Evolutionary conservation across 2,113 vertebrate genomes (phyloP), one percentile per base, ranked within the genome.

Genomic region (Saccopteryx bilineata): DNA sequence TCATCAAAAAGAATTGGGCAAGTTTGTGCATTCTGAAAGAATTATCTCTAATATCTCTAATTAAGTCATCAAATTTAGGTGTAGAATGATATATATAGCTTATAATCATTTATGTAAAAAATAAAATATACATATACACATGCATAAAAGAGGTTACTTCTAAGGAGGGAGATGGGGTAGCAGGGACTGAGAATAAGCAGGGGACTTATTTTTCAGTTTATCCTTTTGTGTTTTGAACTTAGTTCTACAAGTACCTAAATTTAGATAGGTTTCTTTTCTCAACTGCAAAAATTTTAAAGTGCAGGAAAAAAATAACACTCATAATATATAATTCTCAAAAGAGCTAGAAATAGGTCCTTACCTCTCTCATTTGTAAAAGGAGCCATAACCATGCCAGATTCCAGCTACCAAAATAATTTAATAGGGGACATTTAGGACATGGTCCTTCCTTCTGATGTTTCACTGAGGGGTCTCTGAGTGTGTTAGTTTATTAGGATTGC

Each of bases 141-240:
- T 12, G 21, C 0, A n/a, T 68, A 46, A 66, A 15, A 33, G 17
- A 91, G 39, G 11, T 46, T 60, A 14, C 15, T 58, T 82, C 56
- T 68, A 46, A 28, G n/a, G 21, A 74, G 15, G 24, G 31, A 14
- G 7, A 28, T 10, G 39, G 26, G 7, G 21, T 33, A 69, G 46
- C 31, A 46, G 33, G 48, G 46, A 54, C 33, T 54, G 52, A 72
- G 9, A 28, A 7, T 23, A 87, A 72, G 9, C 54, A 65, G 19
- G 31, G 5, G 23, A 26, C 15, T 52, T 60, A 31, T n/a, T 48
- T 87, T 48, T 93, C 66, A 75, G 21, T 52, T 58, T 50, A 28
- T 87, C 24, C 52, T 83, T 82, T 83, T 26, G 18, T 46, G 13
- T 61, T 84, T 92, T 61, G 26, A 96, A 75, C 56, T 92, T 75